A percentile compares a stretch with the other conserved stretches of the same genome.
Conservation (phyloP, 2,888 invertebrate genomes). For the Macroteleia sp. region DNA sequence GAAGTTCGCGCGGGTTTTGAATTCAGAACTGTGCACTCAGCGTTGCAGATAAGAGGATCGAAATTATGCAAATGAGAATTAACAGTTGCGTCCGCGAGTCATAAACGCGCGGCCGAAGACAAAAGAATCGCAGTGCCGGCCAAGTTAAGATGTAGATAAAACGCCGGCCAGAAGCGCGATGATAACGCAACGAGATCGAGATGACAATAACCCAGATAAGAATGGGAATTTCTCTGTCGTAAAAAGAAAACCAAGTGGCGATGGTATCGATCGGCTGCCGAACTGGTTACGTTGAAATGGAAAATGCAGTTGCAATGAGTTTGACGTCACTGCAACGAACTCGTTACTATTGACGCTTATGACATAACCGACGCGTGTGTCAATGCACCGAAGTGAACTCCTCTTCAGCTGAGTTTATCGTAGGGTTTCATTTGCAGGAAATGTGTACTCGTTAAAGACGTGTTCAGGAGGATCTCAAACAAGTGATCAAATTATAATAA, state of each 20-base stretch:
- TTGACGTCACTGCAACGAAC: conserved; percentile 6
- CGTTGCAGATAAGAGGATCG: conserved; percentile 38
- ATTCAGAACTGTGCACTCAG: conserved; percentile 14
- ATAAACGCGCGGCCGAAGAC: conserved; percentile 38
- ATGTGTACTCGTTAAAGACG: conserved; percentile 1
- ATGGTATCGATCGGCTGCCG: neutral
- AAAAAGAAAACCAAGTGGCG: too few species aligned
- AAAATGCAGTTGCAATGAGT: conserved; percentile 14
- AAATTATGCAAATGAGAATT: conserved; percentile 50
- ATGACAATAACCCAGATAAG: conserved; percentile 44
- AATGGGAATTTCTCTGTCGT: conserved; percentile 14
- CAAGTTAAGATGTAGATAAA: conserved; percentile 9
- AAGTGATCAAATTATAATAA: conserved; percentile 3
- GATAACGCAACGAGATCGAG: conserved; percentile 21
- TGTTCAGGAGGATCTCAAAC: too few species aligned
- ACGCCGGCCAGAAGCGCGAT: neutral
- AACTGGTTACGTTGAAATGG: conserved; percentile 9
- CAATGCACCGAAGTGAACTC: conserved; percentile 39
- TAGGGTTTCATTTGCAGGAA: conserved; percentile 1
- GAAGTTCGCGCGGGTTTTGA: neutral
- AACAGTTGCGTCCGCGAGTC: conserved; percentile 37
- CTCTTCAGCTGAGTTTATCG: conserved; percentile 14
- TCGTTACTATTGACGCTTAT: conserved; percentile 23
- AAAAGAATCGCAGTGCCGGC: conserved; percentile 21
- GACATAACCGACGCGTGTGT: conserved; percentile 29